Evolutionary conservation across 2,113 vertebrate species (phyloP).

Genomic region (Atherinomorus stipes): DNA sequence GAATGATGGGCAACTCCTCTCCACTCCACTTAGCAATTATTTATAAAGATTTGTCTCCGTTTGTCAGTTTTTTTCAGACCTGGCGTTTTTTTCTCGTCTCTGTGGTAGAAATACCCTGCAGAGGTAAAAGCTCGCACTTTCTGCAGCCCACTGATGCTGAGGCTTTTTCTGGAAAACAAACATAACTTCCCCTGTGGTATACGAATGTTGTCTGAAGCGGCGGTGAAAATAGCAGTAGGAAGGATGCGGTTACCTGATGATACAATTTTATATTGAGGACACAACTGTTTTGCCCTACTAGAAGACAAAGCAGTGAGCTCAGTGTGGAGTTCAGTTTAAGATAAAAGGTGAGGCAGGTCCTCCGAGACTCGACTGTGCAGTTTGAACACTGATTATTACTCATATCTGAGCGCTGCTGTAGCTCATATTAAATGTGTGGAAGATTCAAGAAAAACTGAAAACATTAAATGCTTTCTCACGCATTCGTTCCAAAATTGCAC

Average conservation of each 20-base stretch:
- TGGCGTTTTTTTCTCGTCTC: slow-evolving; percentile 24
- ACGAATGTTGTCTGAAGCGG: slow-evolving; percentile 51
- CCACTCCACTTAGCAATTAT: slow-evolving; percentile 74
- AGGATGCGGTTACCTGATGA: slow-evolving; percentile 54
- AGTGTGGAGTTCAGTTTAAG: slow-evolving; percentile 11
- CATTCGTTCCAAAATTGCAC: not conserved
- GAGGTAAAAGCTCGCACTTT: slow-evolving; percentile 45
- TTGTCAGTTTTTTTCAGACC: slow-evolving; percentile 59
- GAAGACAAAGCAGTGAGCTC: slow-evolving; percentile 28
- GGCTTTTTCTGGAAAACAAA: slow-evolving; percentile 56
- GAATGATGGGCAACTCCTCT: slow-evolving; percentile 76
- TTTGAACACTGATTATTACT: slow-evolving; percentile 46
- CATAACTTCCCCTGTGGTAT: slow-evolving; percentile 52
- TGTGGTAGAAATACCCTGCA: slow-evolving; percentile 32
- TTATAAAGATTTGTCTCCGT: slow-evolving; percentile 81
- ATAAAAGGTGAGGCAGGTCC: slow-evolving; percentile 48
- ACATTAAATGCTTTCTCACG: not conserved
- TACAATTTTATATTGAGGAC: slow-evolving; percentile 37
- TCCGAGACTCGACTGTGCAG: slow-evolving; percentile 11
- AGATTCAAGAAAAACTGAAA: slow-evolving; percentile 12
- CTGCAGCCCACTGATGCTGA: slow-evolving; percentile 36
- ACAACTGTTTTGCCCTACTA: slow-evolving; percentile 15
- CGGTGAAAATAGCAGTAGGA: slow-evolving; percentile 41
- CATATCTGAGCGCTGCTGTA: slow-evolving; percentile 21
- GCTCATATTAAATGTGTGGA: slow-evolving; percentile 19